Conservation (phyloP, 2,888 invertebrate genomes). For the Penaeus monodon region DNA sequence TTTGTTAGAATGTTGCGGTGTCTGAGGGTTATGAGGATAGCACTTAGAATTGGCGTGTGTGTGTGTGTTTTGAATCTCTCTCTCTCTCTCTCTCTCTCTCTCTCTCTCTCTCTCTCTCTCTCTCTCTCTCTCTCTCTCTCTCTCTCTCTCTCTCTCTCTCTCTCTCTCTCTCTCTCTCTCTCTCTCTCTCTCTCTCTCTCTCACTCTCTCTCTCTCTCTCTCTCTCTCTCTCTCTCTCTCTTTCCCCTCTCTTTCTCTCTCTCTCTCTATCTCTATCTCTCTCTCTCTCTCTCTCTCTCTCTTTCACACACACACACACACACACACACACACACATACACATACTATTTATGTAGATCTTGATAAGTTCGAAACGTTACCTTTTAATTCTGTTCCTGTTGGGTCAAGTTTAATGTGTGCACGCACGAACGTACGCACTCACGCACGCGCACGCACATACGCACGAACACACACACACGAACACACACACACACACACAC, state of each 20-base stretch:
- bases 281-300: too few relatives aligned
- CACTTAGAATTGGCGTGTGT: background rate
- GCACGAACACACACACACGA: too few relatives aligned
- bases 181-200: background rate
- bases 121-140: slow-evolving; percentile 2
- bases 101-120: slow-evolving; percentile 24
- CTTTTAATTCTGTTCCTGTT: too few relatives aligned
- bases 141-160: background rate
- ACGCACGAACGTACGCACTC: too few relatives aligned
- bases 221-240: background rate
- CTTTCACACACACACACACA: background rate
- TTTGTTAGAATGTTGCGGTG: background rate
- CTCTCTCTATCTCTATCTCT: too few relatives aligned
- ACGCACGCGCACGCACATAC: too few relatives aligned
- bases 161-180: background rate
- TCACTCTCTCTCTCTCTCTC: background rate
- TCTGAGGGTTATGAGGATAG: background rate
- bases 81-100: slow-evolving; percentile 22
- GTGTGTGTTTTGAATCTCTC: background rate
- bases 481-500: too few relatives aligned
- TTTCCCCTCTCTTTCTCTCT: too few relatives aligned
- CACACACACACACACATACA: background rate
- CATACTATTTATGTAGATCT: too few relatives aligned
- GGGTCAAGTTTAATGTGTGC: too few relatives aligned
- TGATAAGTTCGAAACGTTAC: too few relatives aligned